Evolutionary conservation across 2,888 invertebrate species (phyloP), one percentile per base, ranked within the genome.

Genomic region (Netelia melanura): DNA sequence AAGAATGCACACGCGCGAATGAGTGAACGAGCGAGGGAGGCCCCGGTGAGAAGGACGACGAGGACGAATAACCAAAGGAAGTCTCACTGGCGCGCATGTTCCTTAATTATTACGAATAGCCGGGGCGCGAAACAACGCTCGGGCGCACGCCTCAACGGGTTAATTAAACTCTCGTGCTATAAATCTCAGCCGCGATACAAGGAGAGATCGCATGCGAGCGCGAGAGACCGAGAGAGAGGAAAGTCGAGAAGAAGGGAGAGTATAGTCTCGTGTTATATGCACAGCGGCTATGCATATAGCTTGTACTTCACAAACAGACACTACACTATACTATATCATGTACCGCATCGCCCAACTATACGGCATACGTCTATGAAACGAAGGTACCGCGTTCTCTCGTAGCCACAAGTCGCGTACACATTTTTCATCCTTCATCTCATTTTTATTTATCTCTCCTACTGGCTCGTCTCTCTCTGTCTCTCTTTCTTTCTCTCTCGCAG

Each of bases 71-170:
- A 65, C 71, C 43, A 72, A 71, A 71, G 82, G 44, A 77, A 67
- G 72, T 61, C 21, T 70, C 77, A 64, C 76, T 48, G 72, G 72
- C 78, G 38, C 38, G 78, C 78, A 85, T 76, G 83, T 86, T 87
- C 84, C 86, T 89, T 89, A 89, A 89, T 88, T 89, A 88, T 88
- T 87, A 87, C 87, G 87, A 89, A 88, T 87, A 87, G 87, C 86
- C 84, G 64, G 86, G 72, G 81, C 79, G 83, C 83, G 82, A 83
- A 83, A 83, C 82, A 83, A 78, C 77, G 77, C 77, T 70, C 52
- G 77, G 62, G 82, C 82, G 82, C 82, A 81, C 81, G 85, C 84
- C 85, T 87, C 86, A 86, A 80, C 86, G 86, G 86, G 85, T 87
- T 89, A 88, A 89, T 89, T 89, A 88, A 89, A 89, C 86, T 88